Conservation (phyloP, 2,888 invertebrate species). For the Autographa pulchrina region DNA sequence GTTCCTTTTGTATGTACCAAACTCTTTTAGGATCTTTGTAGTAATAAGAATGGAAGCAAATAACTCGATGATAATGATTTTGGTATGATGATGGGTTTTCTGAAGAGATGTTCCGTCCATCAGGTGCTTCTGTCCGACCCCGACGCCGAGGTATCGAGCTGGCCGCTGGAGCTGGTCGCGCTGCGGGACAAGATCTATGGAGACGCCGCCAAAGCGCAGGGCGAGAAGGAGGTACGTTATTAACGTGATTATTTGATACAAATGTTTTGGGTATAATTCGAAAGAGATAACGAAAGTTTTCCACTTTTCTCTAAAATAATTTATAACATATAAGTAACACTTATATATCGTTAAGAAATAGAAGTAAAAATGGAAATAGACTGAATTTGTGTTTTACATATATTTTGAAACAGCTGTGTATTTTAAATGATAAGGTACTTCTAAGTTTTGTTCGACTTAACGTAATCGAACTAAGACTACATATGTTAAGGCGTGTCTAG, state of each 20-base stretch:
- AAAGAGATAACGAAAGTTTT: no score
- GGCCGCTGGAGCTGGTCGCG: slow-evolving; percentile 93
- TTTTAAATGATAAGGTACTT: no score
- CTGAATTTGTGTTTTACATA: no score
- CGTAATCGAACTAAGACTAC: neutral
- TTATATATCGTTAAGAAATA: no score
- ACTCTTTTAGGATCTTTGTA: neutral
- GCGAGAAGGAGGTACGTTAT: slow-evolving; percentile 89
- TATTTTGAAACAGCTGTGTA: no score
- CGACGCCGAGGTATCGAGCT: slow-evolving; percentile 91
- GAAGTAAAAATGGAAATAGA: no score
- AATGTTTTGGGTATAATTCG: no score
- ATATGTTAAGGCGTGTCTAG: slow-evolving; percentile 7
- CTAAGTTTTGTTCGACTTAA: no score
- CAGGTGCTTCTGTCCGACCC: slow-evolving; percentile 92
- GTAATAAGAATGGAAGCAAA: neutral
- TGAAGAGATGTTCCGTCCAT: neutral
- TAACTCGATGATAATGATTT: no score
- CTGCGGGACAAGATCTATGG: slow-evolving; percentile 93
- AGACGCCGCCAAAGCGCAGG: slow-evolving; percentile 83
- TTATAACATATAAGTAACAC: no score
- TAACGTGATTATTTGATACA: neutral
- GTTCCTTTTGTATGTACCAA: neutral
- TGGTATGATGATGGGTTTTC: neutral
- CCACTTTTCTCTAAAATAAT: no score